Base-by-base conservation (phyloP, 2,888 invertebrate species). In the Melangyna quadrimaculata region DNA sequence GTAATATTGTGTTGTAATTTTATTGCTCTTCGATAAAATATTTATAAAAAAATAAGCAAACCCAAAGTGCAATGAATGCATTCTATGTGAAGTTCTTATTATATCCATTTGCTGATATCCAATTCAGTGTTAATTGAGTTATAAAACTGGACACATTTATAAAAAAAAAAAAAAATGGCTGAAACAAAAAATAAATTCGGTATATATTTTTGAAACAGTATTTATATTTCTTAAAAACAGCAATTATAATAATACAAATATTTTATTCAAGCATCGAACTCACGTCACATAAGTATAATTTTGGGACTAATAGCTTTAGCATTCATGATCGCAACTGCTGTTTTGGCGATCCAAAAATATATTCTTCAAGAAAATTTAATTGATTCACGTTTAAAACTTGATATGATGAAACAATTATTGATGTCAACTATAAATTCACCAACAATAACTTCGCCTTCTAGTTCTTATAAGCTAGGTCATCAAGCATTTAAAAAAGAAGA, bases 361-460 rank as follows among this genome's bases (percentile, higher is more conserved):
- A 81, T 84, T 53, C 74, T 90, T 45, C 86, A 87, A 63, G n/a
- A 59, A 6, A 78, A 90, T 29, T 35, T 90, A 53, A 7, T 40
- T n/a, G 90, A 90, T 61, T 88, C 88, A 12, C 86, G 67, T n/a
- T 75, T 88, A 7, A 90, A 89, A 69, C 75, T 90, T 29, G 89
- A 90, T 51, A 87, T 88, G 0, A 87, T 90, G 53, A 90, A 90
- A 73, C 87, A 87, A 48, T 88, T 88, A 17, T 88, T 89, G 74
- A 78, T 86, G 45, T 57, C 73, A 17, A 61, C 79, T 59, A 12
- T 77, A 45, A 53, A 83, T 87, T 43, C 79, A 79, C 57, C 57
- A 14, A 32, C 9, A 0, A 57, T 6, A 2, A 1, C 4, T n/a
- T 8, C 9, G 1, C 4, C 19, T 35, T 19, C 59, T 12, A n/a